Evolutionary conservation across 2,888 invertebrate genomes (phyloP), one percentile per base, ranked within the genome.

Genomic region (Isoperla grammatica): DNA sequence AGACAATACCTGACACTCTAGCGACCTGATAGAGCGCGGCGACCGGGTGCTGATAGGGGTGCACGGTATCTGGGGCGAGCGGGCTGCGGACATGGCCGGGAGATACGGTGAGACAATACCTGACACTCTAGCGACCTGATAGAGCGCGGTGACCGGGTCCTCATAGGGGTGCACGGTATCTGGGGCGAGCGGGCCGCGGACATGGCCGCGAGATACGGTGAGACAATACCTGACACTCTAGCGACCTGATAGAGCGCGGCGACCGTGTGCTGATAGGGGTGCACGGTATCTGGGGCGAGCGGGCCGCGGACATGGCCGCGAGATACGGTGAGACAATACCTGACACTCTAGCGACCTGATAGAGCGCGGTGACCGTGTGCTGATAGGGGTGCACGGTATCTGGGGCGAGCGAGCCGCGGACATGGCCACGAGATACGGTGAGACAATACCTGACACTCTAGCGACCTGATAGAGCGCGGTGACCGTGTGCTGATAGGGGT

Each of bases 121-220:
- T n/a, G n/a, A n/a, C n/a, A n/a, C n/a, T n/a, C n/a, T n/a, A n/a
- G 83, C 66, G 95, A 95, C 75, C 74, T 95, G 23, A 72, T 95
- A 19, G 90, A 86, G 68, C 83, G 85, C 0, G 85, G 84, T 0
- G 90, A 93, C 66, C 82, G 80, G 0, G 79, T 87, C 8, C 78
- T 95, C 8, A 79, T 93, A 40, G 86, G 87, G 2, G 78, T 81
- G 12, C 84, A 86, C 67, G 95, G 95, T 0, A 78, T 91, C 20
- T 95, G 95, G 95, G 94, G 92, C 8, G 79, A 84, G 65, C 78
- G 95, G 22, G 92, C 91, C 1, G 78, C 81, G 1, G 84, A 84
- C 58, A 87, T 94, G 73, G 88, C 88, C 0, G 76, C 74, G 49
- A 79, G 92, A 72, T 81, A 87, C 68, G 87, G 88, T 82, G 70